Percentiles rank a stretch among this genome's conserved stretches.
Conservation (phyloP, 2,113 vertebrate genomes). For the Orientallactaga bullata region DNA sequence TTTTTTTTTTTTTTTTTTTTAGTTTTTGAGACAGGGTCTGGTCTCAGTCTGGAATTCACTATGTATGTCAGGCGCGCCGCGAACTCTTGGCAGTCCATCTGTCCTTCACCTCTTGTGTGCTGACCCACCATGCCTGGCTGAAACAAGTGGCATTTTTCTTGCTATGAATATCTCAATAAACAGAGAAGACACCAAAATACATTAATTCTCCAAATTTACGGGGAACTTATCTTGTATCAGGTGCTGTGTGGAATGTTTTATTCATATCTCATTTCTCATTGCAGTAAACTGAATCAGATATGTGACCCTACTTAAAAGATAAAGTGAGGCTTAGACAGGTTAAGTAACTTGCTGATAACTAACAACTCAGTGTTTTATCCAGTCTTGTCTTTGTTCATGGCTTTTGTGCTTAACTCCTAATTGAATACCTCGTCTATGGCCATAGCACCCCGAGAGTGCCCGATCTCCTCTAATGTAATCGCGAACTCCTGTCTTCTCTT, state of each 20-base stretch:
- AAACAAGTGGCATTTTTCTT: not conserved
- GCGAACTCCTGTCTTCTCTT: too few species aligned
- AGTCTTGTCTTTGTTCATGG: not conserved
- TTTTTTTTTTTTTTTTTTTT: not conserved
- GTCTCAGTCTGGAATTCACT: too few species aligned
- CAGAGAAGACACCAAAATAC: not conserved
- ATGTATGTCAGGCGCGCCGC: not conserved
- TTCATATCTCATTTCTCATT: not conserved
- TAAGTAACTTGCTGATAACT: conserved; percentile 40
- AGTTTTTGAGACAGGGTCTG: not conserved
- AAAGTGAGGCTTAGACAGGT: conserved; percentile 14
- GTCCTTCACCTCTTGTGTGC: not conserved
- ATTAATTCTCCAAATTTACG: conserved; percentile 37
- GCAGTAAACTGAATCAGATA: not conserved
- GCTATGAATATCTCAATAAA: conserved; percentile 25
- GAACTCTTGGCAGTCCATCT: not conserved
- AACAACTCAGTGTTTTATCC: conserved; percentile 37
- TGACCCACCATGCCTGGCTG: not conserved
- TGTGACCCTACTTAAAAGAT: conserved; percentile 48
- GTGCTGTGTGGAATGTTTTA: not conserved
- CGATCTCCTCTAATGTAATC: too few species aligned
- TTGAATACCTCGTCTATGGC: not conserved
- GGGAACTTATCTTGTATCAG: not conserved
- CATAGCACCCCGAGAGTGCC: too few species aligned
- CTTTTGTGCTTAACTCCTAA: not conserved